These are phyloP conservation scores for Zoanthus solanderi DNA, from an alignment of 92 coral and sea anemone species.

Conservation along the genomic window DNA sequence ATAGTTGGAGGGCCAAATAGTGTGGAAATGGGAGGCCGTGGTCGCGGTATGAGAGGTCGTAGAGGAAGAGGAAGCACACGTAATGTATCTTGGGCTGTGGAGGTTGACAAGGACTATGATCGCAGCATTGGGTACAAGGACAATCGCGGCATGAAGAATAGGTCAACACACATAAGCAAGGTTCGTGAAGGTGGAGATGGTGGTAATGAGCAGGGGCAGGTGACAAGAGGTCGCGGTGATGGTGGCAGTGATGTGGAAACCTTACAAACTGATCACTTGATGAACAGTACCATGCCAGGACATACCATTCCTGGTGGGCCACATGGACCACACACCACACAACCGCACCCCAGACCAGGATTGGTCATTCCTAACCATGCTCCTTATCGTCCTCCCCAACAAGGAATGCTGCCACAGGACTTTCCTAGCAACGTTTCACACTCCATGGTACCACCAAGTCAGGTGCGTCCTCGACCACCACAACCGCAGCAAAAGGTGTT, in stretches of 20 bases:
- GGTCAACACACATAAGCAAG: conserved; percentile 70
- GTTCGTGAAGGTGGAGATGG: conserved; percentile 85
- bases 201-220: conserved; percentile 70
- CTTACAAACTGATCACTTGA: conserved; percentile 58
- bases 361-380: conserved; percentile 8
- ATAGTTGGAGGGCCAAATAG: conserved; percentile 96
- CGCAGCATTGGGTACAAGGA: conserved; percentile 86
- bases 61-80: conserved; percentile 71
- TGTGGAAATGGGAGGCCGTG: conserved; percentile 88
- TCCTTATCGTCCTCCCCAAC: conserved; percentile 22
- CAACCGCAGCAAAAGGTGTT: conserved; percentile 21
- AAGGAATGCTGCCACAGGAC: conserved; percentile 30
- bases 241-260: conserved; percentile 72
- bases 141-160: conserved; percentile 52
- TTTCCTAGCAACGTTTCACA: conserved; percentile 19
- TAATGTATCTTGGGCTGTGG: conserved; percentile 96
- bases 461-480: not conserved
- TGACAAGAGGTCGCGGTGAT: conserved; percentile 78
- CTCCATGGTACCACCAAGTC: conserved; percentile 27
- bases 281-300: conserved; percentile 42
- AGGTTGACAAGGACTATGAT: conserved; percentile 93
- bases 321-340: conserved; percentile 23
- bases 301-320: conserved; percentile 23
- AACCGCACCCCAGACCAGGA: conserved; percentile 17
- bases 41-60: conserved; percentile 77